These are phyloP conservation scores for Lepas anatifera DNA, from an alignment of 2,888 invertebrate species.

Conservation along the genomic window DNA sequence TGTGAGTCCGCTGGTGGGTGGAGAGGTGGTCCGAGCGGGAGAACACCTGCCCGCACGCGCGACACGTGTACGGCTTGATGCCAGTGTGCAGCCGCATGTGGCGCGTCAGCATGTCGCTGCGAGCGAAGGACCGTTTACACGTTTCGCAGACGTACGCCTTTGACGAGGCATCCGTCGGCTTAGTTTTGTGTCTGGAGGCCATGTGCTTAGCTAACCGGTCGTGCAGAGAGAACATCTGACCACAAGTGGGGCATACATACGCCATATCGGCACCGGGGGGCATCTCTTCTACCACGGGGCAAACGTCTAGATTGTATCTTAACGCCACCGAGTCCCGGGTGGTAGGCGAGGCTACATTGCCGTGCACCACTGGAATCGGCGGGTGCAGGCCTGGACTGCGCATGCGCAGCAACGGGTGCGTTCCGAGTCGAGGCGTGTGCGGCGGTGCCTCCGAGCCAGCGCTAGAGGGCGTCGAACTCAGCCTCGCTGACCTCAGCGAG, in stretches of 20 bases:
- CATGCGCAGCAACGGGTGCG: constrained; percentile 1
- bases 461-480: constrained; percentile 21
- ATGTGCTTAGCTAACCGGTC: constrained; percentile 95
- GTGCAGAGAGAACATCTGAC: constrained; percentile 90
- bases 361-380: constrained; percentile 58
- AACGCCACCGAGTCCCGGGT: constrained; percentile 63
- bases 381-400: constrained; percentile 28
- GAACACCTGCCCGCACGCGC: constrained; percentile 89
- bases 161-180: constrained; percentile 50
- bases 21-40: constrained; percentile 95
- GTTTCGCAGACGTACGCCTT: constrained; percentile 87
- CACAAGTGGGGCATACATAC: constrained; percentile 80
- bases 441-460: background rate
- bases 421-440: background rate
- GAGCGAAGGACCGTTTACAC: constrained; percentile 85
- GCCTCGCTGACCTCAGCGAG: constrained; percentile 40
- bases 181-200: constrained; percentile 79
- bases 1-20: constrained; percentile 95
- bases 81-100: constrained; percentile 98
- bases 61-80: constrained; percentile 92
- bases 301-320: constrained; percentile 59
- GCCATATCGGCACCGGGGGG: constrained; percentile 53
- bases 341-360: constrained; percentile 61
- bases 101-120: constrained; percentile 95
- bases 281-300: constrained; percentile 65